Percentiles rank a stretch among this genome's conserved stretches.
These are phyloP conservation scores for Myrmecophaga tridactyla DNA, from an alignment of 2,113 vertebrate genomes.

Conservation along the genomic window DNA sequence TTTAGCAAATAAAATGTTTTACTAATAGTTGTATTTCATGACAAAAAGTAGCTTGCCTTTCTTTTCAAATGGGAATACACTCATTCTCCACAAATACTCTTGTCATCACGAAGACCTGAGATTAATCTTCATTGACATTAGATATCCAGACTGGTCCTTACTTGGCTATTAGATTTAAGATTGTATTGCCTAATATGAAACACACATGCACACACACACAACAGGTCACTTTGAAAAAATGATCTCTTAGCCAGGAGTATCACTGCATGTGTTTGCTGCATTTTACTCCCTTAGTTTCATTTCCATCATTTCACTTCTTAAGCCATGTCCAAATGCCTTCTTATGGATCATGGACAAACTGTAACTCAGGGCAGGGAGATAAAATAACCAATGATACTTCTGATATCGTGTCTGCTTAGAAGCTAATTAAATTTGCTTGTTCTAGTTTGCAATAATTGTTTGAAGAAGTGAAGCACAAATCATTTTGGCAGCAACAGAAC, in stretches of 20 bases:
- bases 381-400: background rate
- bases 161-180: background rate
- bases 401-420: background rate
- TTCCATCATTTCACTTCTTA: background rate
- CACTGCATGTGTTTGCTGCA: background rate
- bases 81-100: background rate
- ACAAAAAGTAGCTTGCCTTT: background rate
- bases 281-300: background rate
- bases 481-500: conserved; percentile 7
- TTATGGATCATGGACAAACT: background rate
- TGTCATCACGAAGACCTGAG: background rate
- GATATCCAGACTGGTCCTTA: background rate
- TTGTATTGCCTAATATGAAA: background rate
- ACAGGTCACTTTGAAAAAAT: background rate
- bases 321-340: background rate
- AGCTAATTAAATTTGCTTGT: conserved; percentile 47
- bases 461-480: conserved; percentile 32
- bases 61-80: background rate
- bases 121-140: background rate
- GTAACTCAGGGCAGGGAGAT: background rate
- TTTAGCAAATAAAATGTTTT: background rate
- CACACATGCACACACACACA: background rate
- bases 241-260: background rate
- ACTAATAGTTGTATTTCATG: background rate
- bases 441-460: conserved; percentile 49